Conservation (phyloP, 1,140 invertebrate genomes). For the Drosophila sturtevanti region DNA sequence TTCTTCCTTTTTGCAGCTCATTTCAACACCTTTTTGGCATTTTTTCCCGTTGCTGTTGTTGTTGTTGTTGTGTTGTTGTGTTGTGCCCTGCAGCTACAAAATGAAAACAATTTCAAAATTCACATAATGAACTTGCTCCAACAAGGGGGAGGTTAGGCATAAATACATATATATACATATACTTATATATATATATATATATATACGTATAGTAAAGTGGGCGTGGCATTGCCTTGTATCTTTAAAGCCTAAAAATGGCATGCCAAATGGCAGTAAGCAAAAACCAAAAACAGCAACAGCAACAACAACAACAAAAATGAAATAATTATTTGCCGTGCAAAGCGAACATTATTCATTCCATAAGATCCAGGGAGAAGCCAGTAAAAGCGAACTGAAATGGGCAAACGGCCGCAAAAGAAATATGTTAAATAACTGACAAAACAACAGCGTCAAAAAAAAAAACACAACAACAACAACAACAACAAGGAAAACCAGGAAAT, state of each 20-base stretch:
- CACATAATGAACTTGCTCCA: conserved; percentile 67
- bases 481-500: conserved; percentile 18
- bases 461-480: too few species aligned
- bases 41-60: conserved; percentile 23
- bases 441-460: not conserved
- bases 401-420: conserved; percentile 52
- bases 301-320: not conserved
- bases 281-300: not conserved
- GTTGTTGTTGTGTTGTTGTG: conserved; percentile 21
- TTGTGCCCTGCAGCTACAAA: conserved; percentile 55
- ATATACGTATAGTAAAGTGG: not conserved
- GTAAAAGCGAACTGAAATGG: conserved; percentile 34
- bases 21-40: conserved; percentile 74
- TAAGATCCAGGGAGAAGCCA: conserved; percentile 14
- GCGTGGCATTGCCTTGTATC: conserved; percentile 25
- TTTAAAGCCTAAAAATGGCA: conserved; percentile 73
- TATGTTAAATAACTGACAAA: conserved; percentile 68
- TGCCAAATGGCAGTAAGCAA: conserved; percentile 70
- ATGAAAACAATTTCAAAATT: conserved; percentile 63
- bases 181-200: too few species aligned
- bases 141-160: too few species aligned
- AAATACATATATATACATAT: too few species aligned
- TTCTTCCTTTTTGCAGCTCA: conserved; percentile 59
- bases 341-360: conserved; percentile 75
- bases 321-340: conserved; percentile 82